These are phyloP conservation scores for Coptodon rendalli DNA, from an alignment of 2,113 vertebrate genomes.

Conservation along the genomic window DNA sequence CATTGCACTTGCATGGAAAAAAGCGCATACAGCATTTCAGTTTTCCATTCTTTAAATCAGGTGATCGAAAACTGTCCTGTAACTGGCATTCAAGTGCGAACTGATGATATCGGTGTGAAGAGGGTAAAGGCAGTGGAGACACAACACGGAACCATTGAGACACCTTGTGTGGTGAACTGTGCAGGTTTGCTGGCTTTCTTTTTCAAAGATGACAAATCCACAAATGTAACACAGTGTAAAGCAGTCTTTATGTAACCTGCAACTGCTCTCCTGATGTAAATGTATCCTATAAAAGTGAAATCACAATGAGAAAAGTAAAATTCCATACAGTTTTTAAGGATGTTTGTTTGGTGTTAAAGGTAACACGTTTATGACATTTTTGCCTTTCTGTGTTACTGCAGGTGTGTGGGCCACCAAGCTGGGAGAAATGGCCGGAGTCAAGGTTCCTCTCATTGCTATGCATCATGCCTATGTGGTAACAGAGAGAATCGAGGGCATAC, in stretches of 20 bases:
- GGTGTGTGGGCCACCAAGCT: constrained; percentile 88
- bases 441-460: constrained; percentile 89
- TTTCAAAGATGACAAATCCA: neutral
- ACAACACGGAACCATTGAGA: constrained; percentile 78
- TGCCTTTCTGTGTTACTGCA: constrained; percentile 32
- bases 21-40: neutral
- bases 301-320: neutral
- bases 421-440: constrained; percentile 88
- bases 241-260: neutral
- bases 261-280: neutral
- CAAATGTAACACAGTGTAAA: neutral
- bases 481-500: constrained; percentile 93
- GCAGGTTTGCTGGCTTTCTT: constrained; percentile 66
- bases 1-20: neutral
- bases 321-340: neutral
- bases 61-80: constrained; percentile 95
- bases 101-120: constrained; percentile 80
- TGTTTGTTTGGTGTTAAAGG: neutral
- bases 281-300: neutral
- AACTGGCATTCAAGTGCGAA: constrained; percentile 79
- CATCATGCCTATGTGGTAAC: constrained; percentile 95
- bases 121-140: constrained; percentile 85
- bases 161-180: constrained; percentile 90
- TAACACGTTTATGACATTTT: neutral
- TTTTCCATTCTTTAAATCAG: constrained; percentile 47